Evolutionary conservation across 1,140 invertebrate genomes (phyloP).

Genomic region (Apis florea): DNA sequence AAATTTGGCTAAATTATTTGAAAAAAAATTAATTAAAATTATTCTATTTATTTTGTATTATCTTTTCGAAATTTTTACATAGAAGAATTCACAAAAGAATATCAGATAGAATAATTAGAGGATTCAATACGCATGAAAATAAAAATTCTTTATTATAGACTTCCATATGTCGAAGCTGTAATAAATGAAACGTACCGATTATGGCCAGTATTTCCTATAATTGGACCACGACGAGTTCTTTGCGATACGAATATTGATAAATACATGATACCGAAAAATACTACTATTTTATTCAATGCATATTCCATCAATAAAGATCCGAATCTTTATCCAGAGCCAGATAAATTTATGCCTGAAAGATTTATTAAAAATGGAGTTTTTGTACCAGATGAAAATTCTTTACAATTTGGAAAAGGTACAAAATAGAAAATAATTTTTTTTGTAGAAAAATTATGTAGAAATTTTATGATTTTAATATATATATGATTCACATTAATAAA

Average conservation of each 20-base stretch:
- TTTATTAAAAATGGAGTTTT: slow-evolving; percentile 80
- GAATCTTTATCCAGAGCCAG: slow-evolving; percentile 84
- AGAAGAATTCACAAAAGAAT: not conserved
- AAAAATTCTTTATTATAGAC: slow-evolving; percentile 72
- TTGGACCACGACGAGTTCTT: slow-evolving; percentile 85
- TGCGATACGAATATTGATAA: slow-evolving; percentile 82
- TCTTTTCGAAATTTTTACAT: not conserved
- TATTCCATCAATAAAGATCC: slow-evolving; percentile 84
- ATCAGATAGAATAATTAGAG: not conserved
- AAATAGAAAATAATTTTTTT: slow-evolving; percentile 10
- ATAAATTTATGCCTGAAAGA: slow-evolving; percentile 87
- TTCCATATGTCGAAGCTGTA: slow-evolving; percentile 85
- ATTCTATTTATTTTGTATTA: not conserved
- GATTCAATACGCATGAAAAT: not conserved
- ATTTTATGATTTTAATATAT: not conserved
- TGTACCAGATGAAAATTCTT: slow-evolving; percentile 79
- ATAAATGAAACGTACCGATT: slow-evolving; percentile 84
- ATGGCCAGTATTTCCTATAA: slow-evolving; percentile 83
- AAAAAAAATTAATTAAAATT: not conserved
- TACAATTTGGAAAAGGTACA: slow-evolving; percentile 86
- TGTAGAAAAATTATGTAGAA: not conserved
- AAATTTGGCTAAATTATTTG: not conserved
- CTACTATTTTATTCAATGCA: slow-evolving; percentile 84
- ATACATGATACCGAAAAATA: slow-evolving; percentile 85
- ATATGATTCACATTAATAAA: not conserved